Evolutionary conservation across 2,113 vertebrate species (phyloP), one percentile per base, ranked within the genome.

Genomic region (Oncorhynchus tshawytscha): DNA sequence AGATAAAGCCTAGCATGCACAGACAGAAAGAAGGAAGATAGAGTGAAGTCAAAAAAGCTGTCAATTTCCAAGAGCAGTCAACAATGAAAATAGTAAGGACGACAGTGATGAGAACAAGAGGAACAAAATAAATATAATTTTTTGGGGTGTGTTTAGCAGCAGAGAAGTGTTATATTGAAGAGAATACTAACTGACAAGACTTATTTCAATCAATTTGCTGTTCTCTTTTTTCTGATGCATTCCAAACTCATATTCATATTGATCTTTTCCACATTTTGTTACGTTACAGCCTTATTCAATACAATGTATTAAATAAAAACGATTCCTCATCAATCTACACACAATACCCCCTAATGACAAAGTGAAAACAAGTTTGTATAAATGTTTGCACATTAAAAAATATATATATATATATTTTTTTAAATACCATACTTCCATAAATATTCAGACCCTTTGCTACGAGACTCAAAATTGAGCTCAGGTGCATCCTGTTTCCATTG

Each of bases 31-130:
- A 54, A 15, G 16, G 13, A 54, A 45, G 12, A 54, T 4, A 5
- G 16, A 82, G 78, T 76, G 34, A 80, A 79, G 79, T 79, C 74
- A 86, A 85, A 69, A 72, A 67, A 31, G 71, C 75, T 85, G 84
- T 85, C 81, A 78, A 77, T 83, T 81, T 84, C 74, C 13, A 39
- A 70, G 45, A 76, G 72, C 64, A 72, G 83, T 84, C 48, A 12
- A 78, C 64, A 68, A 49, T 77, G 81, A 84, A 78, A 65, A 74
- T 24, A 72, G 67, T 31, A 76, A 80, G 79, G 76, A 81, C 79
- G 85, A 87, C 78, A 82, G 70, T 57, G 78, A 88, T 87, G 75
- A 78, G 75, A 80, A 49, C 7, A 27, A 73, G 74, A 79, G 82
- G 78, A 76, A 73, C 57, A 82, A n/a, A 75, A 78, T 69, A 78